Evolutionary conservation across 1,140 invertebrate genomes (phyloP), one percentile per base, ranked within the genome.

Genomic region (Parasteatoda tepidariorum): DNA sequence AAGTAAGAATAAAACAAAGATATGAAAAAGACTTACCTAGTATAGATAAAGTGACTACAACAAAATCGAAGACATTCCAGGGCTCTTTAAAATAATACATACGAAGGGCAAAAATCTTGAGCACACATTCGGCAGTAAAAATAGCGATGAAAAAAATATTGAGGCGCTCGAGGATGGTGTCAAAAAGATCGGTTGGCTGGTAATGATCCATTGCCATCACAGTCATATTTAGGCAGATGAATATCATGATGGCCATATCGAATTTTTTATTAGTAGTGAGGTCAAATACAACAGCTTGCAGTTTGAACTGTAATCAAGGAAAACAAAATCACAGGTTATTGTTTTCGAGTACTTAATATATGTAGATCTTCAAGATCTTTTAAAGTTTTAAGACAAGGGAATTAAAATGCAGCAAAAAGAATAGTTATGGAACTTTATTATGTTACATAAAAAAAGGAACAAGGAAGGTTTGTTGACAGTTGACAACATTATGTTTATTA

Each of bases 1-100:
- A n/a, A n/a, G n/a, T n/a, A n/a, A n/a, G n/a, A n/a, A n/a, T n/a
- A n/a, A n/a, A n/a, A n/a, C n/a, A n/a, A n/a, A n/a, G n/a, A n/a
- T n/a, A 81, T 70, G 15, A 26, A 67, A 30, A 38, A 18, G 34
- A 91, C 92, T 93, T 92, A 96, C 95, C 95, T 91, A 97, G 93
- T 92, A 99, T 97, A 89, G 97, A 99, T 90, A 99, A 94, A 92
- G 98, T 97, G 88, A 99, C 97, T 89, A 99, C 97, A 88, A 98
- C 95, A 92, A 98, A 97, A 93, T 99, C 98, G 92, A 99, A 99
- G 48, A 99, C 92, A 92, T 99, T 99, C 98, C 98, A 99, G 75
- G 97, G 97, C 90, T 98, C 96, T 90, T 96, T 97, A 92, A 99
- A 99, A 92, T 98, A 99, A 92, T 98, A 95, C 91, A 96, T 97